Evolutionary conservation across 1,140 invertebrate genomes (phyloP).

Genomic region (Drosophila baimaii): DNA sequence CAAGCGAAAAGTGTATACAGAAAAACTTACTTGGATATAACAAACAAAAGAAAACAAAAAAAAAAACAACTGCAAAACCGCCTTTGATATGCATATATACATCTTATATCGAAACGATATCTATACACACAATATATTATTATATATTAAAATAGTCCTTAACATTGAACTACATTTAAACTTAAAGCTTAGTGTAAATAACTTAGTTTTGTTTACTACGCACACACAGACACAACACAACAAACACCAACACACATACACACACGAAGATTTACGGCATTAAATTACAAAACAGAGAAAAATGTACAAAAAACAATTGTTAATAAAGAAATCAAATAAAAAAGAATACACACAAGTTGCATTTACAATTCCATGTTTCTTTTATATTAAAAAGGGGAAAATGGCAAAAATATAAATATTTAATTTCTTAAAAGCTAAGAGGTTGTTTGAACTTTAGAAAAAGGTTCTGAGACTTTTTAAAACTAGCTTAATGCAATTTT

Average conservation of each 20-base stretch:
- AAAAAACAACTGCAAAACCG: constrained; percentile 58
- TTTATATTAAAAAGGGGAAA: neutral
- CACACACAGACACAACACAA: constrained; percentile 53
- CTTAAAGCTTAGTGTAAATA: constrained; percentile 69
- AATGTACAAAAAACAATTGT: constrained; percentile 78
- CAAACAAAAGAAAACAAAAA: neutral
- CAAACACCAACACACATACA: constrained; percentile 35
- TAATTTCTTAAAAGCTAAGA: neutral
- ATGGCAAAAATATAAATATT: no score
- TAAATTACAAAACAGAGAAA: constrained; percentile 69
- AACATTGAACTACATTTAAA: constrained; percentile 62
- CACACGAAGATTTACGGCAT: constrained; percentile 66
- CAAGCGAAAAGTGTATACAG: constrained; percentile 53
- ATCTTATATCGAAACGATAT: constrained; percentile 54
- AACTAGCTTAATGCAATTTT: no score
- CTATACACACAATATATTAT: constrained; percentile 48
- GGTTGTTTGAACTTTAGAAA: neutral
- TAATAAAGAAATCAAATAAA: constrained; percentile 72
- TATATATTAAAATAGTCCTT: constrained; percentile 69
- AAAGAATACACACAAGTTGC: constrained; percentile 59
- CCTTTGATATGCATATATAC: constrained; percentile 78
- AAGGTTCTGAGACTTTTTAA: neutral
- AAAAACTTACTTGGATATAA: constrained; percentile 67
- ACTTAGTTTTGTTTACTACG: constrained; percentile 80
- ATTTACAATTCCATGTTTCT: constrained; percentile 40